phyloP scores from a whole-genome alignment of 2,797 vertebrate species.

The Setipinna tenuifilis region DNA sequence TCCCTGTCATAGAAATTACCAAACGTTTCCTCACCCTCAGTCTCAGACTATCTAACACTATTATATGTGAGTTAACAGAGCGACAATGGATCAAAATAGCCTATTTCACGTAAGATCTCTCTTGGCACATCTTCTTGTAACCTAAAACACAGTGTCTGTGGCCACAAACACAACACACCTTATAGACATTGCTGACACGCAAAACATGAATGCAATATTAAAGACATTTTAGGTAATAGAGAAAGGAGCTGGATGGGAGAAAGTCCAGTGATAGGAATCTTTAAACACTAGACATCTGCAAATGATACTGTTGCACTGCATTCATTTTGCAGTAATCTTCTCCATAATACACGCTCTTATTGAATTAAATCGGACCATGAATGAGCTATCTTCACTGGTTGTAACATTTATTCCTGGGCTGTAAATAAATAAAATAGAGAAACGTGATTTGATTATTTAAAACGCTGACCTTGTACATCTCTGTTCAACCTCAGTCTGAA shows the following conservation, averaged over 20 bases:
- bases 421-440: not conserved
- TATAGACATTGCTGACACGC: not conserved
- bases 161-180: not conserved
- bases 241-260: not conserved
- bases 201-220: not conserved
- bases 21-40: not conserved
- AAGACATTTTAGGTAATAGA: not conserved
- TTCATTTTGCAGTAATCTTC: not conserved
- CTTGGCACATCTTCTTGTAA: not conserved
- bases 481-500: too few species aligned
- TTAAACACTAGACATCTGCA: not conserved
- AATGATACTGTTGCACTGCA: not conserved
- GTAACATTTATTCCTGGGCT: not conserved
- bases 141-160: not conserved
- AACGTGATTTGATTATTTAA: too few species aligned
- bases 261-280: not conserved
- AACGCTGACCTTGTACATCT: too few species aligned
- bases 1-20: not conserved
- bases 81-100: not conserved
- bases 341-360: not conserved
- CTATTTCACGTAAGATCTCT: not conserved
- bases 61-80: not conserved
- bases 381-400: too few species aligned
- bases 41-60: not conserved
- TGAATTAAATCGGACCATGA: not conserved